Base-by-base conservation (phyloP, 2,113 vertebrate species). In the Octodon degus region DNA sequence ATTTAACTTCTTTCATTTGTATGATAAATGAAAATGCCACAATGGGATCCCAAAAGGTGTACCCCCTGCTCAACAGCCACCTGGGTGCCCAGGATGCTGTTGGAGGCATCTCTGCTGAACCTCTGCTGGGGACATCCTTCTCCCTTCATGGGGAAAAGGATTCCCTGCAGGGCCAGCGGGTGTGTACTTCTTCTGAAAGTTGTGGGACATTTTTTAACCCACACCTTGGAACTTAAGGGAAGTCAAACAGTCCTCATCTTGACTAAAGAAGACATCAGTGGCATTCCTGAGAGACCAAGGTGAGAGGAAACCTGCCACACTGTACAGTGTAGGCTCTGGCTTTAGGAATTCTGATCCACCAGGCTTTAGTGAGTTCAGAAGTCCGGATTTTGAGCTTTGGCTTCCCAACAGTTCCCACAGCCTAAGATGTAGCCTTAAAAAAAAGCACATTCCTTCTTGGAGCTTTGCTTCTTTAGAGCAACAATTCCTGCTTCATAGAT, bases 1-100 rank as follows among this genome's bases (percentile, higher is more conserved):
- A 98, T 98, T 97, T 97, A 93, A 98, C 95, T 97, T 96, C 65
- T 87, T 97, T 98, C 97, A 96, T 96, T 98, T 97, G 94, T 76
- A 6, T 1, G 80, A 96, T 98, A 97, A 98, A 97, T 98, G 97
- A 96, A 97, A 98, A 96, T 95, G 70, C 96, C 63, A 82, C 55
- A 77, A 82, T 96, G 93, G 92, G 65, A 93, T 96, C 97, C 97
- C 93, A 50, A 67, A 88, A 94, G 95, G 91, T 47, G 2, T 97
- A 86, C n/a, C 19, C 85, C 47, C 17, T 19, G 50, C 30, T 32
- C 20, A 37, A 76, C 8, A 74, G 77, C 30, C 40, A 80, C 32
- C 47, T 74, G 24, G 1, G 32, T 60, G 22, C 43, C 74, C 53
- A 65, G 87, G 65, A 30, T 90, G 37, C 32, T 20, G 2, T 24